Conservation (phyloP, 1,140 invertebrate genomes). For the Lamellibrachia luymesi region DNA sequence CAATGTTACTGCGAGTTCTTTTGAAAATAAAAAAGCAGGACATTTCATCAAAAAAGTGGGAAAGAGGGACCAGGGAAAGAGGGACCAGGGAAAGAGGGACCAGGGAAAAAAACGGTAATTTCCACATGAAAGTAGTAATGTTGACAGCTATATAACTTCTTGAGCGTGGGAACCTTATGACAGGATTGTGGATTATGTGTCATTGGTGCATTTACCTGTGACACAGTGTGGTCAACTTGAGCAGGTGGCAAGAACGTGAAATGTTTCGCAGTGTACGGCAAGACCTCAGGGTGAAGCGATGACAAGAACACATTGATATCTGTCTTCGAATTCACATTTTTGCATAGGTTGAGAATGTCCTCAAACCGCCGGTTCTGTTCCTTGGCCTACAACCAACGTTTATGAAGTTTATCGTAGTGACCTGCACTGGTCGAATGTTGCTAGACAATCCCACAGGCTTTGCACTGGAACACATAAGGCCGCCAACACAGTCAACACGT, state of each 20-base stretch:
- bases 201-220: neutral
- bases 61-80: too few species aligned
- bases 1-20: too few species aligned
- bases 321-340: constrained; percentile 63
- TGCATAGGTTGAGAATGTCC: constrained; percentile 60
- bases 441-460: neutral
- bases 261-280: neutral
- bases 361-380: constrained; percentile 77
- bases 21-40: too few species aligned
- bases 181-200: neutral
- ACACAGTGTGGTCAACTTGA: neutral
- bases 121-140: too few species aligned
- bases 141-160: neutral
- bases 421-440: neutral
- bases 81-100: too few species aligned
- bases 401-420: neutral
- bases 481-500: neutral
- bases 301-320: constrained; percentile 73
- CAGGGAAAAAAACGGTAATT: too few species aligned
- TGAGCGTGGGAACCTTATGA: neutral
- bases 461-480: neutral
- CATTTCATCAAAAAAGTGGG: too few species aligned
- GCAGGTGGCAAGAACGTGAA: neutral
- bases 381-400: constrained; percentile 62
- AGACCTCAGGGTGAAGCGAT: constrained; percentile 59